These are phyloP conservation scores for Pseudochromis fuscus DNA, from an alignment of 2,797 vertebrate species.

Conservation along the genomic window DNA sequence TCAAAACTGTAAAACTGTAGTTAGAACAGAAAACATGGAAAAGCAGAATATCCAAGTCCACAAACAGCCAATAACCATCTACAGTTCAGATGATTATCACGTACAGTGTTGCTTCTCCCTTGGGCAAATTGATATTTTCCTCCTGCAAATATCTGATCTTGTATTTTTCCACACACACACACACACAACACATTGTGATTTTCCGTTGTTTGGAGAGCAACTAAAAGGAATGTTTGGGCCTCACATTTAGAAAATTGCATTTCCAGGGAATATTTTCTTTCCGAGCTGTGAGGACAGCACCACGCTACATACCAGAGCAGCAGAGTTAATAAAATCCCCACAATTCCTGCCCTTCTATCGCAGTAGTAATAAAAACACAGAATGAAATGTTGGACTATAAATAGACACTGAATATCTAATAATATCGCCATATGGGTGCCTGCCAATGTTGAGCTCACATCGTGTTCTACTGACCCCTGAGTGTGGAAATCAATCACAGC, in stretches of 20 bases:
- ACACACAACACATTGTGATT: conserved; percentile 31
- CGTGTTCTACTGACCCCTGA: conserved; percentile 53
- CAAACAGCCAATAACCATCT: conserved; percentile 3
- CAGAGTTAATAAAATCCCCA: conserved; percentile 41
- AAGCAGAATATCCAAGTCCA: background rate
- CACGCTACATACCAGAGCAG: conserved; percentile 30
- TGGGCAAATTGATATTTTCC: conserved; percentile 48
- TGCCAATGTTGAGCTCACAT: conserved; percentile 56
- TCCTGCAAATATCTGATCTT: conserved; percentile 48
- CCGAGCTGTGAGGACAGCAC: conserved; percentile 32
- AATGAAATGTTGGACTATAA: conserved; percentile 55
- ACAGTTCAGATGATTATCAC: conserved; percentile 2
- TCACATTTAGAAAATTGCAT: conserved; percentile 41
- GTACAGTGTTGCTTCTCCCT: conserved; percentile 18
- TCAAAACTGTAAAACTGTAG: too few species aligned
- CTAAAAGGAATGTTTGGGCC: conserved; percentile 48
- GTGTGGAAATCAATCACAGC: conserved; percentile 53
- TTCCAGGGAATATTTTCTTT: conserved; percentile 35
- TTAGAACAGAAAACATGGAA: too few species aligned
- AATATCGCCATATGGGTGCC: conserved; percentile 55
- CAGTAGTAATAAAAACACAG: conserved; percentile 45
- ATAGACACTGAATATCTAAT: conserved; percentile 64
- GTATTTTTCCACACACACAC: conserved; percentile 47
- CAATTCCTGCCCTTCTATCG: conserved; percentile 29
- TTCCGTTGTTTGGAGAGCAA: conserved; percentile 55